Conservation (phyloP, 2,888 invertebrate species). For the Heliconius erato region DNA sequence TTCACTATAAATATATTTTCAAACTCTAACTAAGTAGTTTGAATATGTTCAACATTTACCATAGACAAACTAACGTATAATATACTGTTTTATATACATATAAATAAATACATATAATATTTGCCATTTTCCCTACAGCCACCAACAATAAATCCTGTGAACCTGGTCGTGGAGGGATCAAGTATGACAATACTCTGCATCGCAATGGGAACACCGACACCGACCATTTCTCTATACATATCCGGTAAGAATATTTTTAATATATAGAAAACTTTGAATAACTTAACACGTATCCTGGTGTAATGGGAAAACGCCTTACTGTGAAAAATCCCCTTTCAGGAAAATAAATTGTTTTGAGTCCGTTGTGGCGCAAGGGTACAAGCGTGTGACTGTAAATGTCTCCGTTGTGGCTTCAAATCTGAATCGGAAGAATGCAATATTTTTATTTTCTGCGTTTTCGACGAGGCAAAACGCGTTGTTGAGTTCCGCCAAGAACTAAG, state of each 20-base stretch:
- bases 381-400: no score
- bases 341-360: not conserved
- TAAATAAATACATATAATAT: not conserved
- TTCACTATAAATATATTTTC: no score
- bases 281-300: not conserved
- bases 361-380: no score
- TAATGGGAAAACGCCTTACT: not conserved
- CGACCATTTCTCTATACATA: conserved; percentile 93
- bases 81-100: not conserved
- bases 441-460: no score
- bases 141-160: conserved; percentile 93
- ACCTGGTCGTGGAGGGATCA: conserved; percentile 93
- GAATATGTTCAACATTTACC: no score
- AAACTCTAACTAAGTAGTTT: no score
- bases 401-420: no score
- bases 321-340: not conserved
- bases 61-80: no score
- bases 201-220: conserved; percentile 94
- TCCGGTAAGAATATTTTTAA: conserved; percentile 82
- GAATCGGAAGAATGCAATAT: no score
- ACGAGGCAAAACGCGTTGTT: not conserved
- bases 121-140: conserved; percentile 81
- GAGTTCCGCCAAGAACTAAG: not conserved
- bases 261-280: not conserved
- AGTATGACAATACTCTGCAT: conserved; percentile 95